Evolutionary conservation across 2,113 vertebrate genomes (phyloP).

Genomic region (Leptobrachium leishanense): DNA sequence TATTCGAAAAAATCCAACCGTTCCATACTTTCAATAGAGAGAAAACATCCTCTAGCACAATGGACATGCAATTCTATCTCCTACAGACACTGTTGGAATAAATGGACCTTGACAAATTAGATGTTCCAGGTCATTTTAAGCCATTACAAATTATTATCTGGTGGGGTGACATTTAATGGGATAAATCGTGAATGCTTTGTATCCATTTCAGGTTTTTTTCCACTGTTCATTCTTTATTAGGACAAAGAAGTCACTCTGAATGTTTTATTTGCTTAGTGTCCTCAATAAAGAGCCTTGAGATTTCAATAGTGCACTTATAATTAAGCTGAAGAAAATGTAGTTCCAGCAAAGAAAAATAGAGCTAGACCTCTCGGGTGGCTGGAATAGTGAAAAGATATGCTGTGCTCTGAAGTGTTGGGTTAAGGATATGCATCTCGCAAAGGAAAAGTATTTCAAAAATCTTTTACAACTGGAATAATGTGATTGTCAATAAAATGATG

Average conservation of each 20-base stretch:
- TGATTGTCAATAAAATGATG: no score
- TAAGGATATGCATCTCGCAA: background rate
- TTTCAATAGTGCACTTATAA: constrained; percentile 26
- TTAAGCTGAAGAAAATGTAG: constrained; percentile 24
- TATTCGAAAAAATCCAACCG: constrained; percentile 37
- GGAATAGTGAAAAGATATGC: background rate
- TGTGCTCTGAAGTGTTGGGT: background rate
- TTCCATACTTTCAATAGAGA: constrained; percentile 35
- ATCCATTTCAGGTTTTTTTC: constrained; percentile 24
- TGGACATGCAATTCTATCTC: constrained; percentile 38
- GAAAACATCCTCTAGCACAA: constrained; percentile 40
- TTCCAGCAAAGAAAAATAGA: background rate
- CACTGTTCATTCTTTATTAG: constrained; percentile 20
- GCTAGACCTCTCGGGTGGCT: background rate
- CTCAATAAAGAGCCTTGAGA: constrained; percentile 38
- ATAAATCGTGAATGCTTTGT: constrained; percentile 18
- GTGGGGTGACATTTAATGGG: constrained; percentile 22
- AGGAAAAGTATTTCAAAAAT: background rate
- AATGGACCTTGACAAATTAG: constrained; percentile 48
- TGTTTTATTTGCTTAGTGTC: constrained; percentile 36
- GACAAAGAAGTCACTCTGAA: constrained; percentile 47
- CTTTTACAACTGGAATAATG: background rate
- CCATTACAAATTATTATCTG: constrained; percentile 26
- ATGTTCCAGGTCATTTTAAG: constrained; percentile 47
- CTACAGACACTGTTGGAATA: constrained; percentile 33